A percentile compares a stretch with the other conserved stretches of the same genome.
Evolutionary conservation across 2,797 vertebrate genomes (phyloP).

Genomic region (Sarcophilus harrisii): DNA sequence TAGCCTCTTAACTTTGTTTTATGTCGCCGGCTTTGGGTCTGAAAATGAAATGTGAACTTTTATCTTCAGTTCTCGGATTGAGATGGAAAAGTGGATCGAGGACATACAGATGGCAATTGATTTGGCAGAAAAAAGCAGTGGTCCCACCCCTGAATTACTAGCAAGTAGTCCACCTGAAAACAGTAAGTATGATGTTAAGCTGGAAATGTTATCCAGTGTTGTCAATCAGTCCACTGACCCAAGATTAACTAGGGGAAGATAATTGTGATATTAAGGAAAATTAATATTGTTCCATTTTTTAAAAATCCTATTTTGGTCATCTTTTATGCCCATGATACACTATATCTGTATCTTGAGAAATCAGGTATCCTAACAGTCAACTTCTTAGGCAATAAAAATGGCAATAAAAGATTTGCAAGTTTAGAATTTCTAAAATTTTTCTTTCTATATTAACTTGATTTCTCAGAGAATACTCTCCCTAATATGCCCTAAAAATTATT

Average conservation of each 20-base stretch:
- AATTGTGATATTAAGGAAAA: conserved; percentile 49
- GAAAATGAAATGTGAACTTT: conserved; percentile 50
- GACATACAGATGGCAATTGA: conserved; percentile 96
- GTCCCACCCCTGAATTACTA: conserved; percentile 89
- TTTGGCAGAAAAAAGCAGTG: conserved; percentile 91
- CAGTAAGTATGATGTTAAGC: conserved; percentile 88
- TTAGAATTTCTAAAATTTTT: neutral
- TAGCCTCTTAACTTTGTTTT: fast-evolving
- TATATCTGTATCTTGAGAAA: conserved; percentile 1
- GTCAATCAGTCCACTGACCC: neutral
- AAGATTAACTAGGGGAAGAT: conserved; percentile 26
- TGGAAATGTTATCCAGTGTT: neutral
- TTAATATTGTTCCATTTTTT: fast-evolving
- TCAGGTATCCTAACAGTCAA: neutral
- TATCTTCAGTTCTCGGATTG: conserved; percentile 87
- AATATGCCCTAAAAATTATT: neutral
- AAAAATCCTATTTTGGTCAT: fast-evolving
- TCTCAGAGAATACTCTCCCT: neutral
- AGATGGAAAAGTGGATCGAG: conserved; percentile 98
- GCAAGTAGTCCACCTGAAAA: conserved; percentile 90
- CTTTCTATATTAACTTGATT: neutral
- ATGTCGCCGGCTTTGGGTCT: fast-evolving
- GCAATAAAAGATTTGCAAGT: neutral
- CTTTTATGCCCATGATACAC: fast-evolving
- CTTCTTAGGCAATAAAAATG: neutral